Percentiles rank a stretch among this genome's conserved stretches.
Conservation (phyloP, 1,140 invertebrate genomes). For the Drosophila micromelanica region DNA sequence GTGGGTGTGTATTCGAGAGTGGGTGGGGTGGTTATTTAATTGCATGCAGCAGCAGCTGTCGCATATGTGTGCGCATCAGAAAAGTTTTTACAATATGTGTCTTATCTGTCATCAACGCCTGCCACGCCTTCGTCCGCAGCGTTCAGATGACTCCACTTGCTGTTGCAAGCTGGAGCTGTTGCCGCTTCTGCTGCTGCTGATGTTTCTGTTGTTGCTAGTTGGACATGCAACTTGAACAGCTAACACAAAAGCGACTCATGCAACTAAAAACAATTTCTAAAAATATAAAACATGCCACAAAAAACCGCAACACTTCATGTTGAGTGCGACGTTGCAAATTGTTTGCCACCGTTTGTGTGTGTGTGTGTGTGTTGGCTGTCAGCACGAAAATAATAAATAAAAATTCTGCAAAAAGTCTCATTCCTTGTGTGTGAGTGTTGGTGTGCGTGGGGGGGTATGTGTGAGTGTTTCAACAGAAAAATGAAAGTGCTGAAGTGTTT, state of each 20-base stretch:
- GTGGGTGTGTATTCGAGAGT: not conserved
- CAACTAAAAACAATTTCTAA: slow-evolving; percentile 77
- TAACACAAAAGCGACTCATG: slow-evolving; percentile 62
- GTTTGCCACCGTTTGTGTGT: slow-evolving; percentile 29
- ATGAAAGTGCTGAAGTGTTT: slow-evolving; percentile 77
- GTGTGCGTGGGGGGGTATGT: slow-evolving; percentile 20
- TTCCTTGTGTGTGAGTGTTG: slow-evolving; percentile 19
- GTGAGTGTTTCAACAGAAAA: slow-evolving; percentile 66
- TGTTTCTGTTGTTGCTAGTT: slow-evolving; percentile 1
- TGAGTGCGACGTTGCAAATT: slow-evolving; percentile 69
- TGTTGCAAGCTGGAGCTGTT: not conserved
- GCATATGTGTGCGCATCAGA: slow-evolving; percentile 8
- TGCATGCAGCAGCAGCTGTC: slow-evolving; percentile 22
- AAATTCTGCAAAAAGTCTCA: slow-evolving; percentile 63
- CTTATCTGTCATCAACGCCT: slow-evolving; percentile 67
- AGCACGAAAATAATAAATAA: slow-evolving; percentile 74
- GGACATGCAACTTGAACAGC: slow-evolving; percentile 8
- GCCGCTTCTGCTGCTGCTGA: slow-evolving; percentile 27
- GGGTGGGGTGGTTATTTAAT: slow-evolving; percentile 14
- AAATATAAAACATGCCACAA: slow-evolving; percentile 75
- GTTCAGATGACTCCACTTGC: slow-evolving; percentile 14
- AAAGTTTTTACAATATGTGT: slow-evolving; percentile 55
- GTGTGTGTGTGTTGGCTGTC: slow-evolving; percentile 10
- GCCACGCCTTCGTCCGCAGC: slow-evolving; percentile 6
- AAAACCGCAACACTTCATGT: slow-evolving; percentile 74